Base-by-base conservation (phyloP, 1,140 invertebrate genomes). In the Chironomus striatipennis region DNA sequence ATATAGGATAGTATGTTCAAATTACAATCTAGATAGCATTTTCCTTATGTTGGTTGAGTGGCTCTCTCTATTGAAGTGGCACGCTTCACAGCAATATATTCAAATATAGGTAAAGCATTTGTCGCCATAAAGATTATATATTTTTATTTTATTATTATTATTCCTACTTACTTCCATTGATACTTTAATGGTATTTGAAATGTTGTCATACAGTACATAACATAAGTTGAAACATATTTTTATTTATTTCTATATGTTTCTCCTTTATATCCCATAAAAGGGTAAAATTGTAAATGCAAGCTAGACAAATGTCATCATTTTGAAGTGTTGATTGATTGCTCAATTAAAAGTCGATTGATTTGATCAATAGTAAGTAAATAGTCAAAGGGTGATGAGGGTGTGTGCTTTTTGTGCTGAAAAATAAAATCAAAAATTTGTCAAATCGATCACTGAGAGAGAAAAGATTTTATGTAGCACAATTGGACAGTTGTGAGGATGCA, bases 401-500 rank as follows among this genome's bases (percentile, higher is more conserved):
- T 7, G 10, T 47, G 8, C 1, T 10, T 10, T n/a, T 57, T 57
- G 47, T 12, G 47, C 12, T 57, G n/a, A 57, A 57, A n/a, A 12
- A n/a, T 12, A n/a, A 12, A 57, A 57, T n/a, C 47, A 12, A 57
- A 47, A 15, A 57, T 57, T n/a, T 12, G n/a, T 57, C 12, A n/a
- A 47, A 57, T 57, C n/a, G 47, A 57, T 34, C 24, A 34, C 24
- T 34, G 24, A 34, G 24, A 34, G 1, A 2, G 24, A 34, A 34
- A 34, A 34, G 24, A 57, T 15, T 57, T 57, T 57, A n/a, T 12
- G n/a, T n/a, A 57, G 47, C 47, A 57, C 12, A 57, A 57, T 12
- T n/a, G n/a, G 47, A 57, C 47, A 57, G 47, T 57, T 57, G 47
- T 57, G 47, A 57, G 47, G 47, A 57, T 57, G 47, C 47, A 57